Conservation (phyloP, 2,888 invertebrate species). For the Brachycybe producta region DNA sequence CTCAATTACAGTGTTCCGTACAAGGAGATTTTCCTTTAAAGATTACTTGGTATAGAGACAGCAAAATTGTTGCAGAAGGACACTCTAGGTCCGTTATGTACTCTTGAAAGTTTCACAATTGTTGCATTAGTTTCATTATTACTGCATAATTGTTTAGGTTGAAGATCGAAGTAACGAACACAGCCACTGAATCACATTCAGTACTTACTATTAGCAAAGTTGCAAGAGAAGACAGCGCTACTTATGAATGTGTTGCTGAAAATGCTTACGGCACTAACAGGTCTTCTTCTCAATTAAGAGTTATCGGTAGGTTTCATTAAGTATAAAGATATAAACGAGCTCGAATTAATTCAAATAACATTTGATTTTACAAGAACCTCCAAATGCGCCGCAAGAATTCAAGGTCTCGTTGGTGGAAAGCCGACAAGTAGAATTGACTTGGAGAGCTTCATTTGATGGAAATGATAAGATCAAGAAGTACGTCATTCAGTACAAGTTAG, state of each 20-base stretch:
- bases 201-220: constrained; percentile 2
- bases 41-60: constrained; percentile 16
- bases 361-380: constrained; percentile 8
- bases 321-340: neutral
- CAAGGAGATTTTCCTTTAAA: constrained; percentile 15
- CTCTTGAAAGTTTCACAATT: too few relatives aligned
- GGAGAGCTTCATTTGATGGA: constrained; percentile 13
- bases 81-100: constrained; percentile 2
- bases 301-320: constrained; percentile 8
- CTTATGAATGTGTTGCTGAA: constrained; percentile 9
- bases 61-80: constrained; percentile 2
- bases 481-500: constrained; percentile 18
- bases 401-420: constrained; percentile 1
- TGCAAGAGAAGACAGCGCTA: constrained; percentile 8
- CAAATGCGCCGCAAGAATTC: constrained; percentile 3
- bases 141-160: constrained; percentile 2
- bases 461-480: constrained; percentile 17
- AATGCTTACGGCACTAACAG: constrained; percentile 12
- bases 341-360: neutral
- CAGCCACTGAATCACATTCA: constrained; percentile 5
- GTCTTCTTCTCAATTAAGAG: constrained; percentile 2
- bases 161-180: constrained; percentile 9
- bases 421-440: constrained; percentile 10
- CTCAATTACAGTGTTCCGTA: constrained; percentile 10
- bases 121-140: too few relatives aligned